Percentiles rank a stretch among this genome's conserved stretches.
These are phyloP conservation scores for Thyatira batis DNA, from an alignment of 2,888 invertebrate species.

Conservation along the genomic window DNA sequence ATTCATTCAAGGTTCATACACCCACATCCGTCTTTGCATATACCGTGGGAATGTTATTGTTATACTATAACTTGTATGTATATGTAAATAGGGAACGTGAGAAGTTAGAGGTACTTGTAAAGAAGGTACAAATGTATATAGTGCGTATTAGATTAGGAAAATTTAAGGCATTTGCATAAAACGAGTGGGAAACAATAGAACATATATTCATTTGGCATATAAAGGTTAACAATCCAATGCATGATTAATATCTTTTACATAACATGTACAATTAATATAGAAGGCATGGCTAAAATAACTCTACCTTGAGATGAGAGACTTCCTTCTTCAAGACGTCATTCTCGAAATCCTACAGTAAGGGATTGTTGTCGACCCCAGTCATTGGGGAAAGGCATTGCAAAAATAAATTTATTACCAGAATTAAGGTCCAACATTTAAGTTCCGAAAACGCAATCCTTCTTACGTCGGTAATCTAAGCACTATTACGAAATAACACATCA, in stretches of 20 bases:
- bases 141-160: not conserved
- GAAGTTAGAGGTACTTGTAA: not conserved
- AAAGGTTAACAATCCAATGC: not conserved
- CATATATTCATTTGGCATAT: not conserved
- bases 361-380: not conserved
- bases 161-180: not conserved
- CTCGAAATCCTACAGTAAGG: too few species aligned
- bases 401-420: too few species aligned
- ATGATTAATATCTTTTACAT: not conserved
- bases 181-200: not conserved
- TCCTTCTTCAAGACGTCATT: too few species aligned
- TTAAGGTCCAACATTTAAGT: too few species aligned
- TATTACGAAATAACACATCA: not conserved
- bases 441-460: too few species aligned
- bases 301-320: not conserved
- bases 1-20: conserved; percentile 30
- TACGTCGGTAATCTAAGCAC: too few species aligned
- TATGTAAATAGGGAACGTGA: not conserved
- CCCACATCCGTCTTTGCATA: conserved; percentile 35
- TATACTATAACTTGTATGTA: conserved; percentile 5
- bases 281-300: too few species aligned
- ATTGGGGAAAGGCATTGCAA: not conserved
- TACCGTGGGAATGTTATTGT: conserved; percentile 34
- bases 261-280: too few species aligned
- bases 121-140: not conserved